Evolutionary conservation across 1,140 invertebrate genomes (phyloP).

Genomic region (Andrena cerasifolii): DNA sequence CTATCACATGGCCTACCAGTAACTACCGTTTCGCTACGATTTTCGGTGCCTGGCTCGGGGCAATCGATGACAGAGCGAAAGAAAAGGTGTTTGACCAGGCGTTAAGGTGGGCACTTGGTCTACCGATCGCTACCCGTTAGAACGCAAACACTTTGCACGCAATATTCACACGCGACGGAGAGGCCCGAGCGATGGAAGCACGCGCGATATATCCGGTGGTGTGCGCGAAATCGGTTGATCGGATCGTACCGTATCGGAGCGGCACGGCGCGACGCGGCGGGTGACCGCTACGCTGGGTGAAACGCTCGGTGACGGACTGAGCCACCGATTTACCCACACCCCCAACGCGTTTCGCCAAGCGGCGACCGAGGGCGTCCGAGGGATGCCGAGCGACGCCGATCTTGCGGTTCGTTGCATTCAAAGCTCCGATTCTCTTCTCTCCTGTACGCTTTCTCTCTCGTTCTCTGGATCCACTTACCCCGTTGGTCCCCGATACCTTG

Average conservation of each 20-base stretch:
- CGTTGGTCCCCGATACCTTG: not conserved
- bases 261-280: not conserved
- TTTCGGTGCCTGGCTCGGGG: no score
- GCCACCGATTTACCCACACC: slow-evolving; percentile 61
- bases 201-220: no score
- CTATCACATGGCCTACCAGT: not conserved
- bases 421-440: slow-evolving; percentile 54
- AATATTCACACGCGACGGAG: not conserved
- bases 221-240: slow-evolving; percentile 21
- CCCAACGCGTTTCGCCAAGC: slow-evolving; percentile 56
- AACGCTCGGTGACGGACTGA: slow-evolving; percentile 69
- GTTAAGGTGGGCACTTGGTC: not conserved
- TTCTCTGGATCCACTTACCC: slow-evolving; percentile 19
- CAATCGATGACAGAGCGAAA: no score
- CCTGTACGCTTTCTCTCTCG: not conserved
- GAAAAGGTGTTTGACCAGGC: no score
- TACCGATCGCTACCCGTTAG: slow-evolving; percentile 27
- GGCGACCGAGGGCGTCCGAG: slow-evolving; percentile 60
- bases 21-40: no score
- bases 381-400: slow-evolving; percentile 57
- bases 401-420: slow-evolving; percentile 54
- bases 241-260: no score
- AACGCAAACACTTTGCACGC: no score
- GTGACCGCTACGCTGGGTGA: slow-evolving; percentile 15
- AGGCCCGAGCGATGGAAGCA: not conserved